These are phyloP conservation scores for Plecturocebus donacophilus DNA, from an alignment of 2,113 vertebrate genomes.

Conservation along the genomic window DNA sequence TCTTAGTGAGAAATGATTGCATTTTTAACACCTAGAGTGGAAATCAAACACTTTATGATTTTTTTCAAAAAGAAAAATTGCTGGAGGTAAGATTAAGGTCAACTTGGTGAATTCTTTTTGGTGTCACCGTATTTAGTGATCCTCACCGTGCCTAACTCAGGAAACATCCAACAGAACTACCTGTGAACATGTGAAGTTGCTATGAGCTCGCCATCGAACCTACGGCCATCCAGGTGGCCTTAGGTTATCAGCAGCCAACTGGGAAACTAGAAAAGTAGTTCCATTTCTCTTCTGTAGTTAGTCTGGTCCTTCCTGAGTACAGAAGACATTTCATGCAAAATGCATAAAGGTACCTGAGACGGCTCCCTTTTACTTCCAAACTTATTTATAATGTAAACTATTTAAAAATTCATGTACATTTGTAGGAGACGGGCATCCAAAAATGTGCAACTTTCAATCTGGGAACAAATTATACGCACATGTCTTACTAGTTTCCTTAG, in stretches of 20 bases:
- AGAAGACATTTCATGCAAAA: neutral
- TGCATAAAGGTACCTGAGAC: neutral
- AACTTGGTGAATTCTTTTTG: neutral
- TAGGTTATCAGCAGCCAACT: neutral
- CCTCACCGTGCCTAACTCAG: neutral
- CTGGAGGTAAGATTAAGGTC: neutral
- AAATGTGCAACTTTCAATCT: neutral
- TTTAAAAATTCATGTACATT: neutral
- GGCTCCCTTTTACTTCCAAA: neutral
- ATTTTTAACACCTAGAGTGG: neutral
- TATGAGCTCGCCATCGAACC: too few species aligned
- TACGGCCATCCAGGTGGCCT: neutral
- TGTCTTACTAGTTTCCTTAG: neutral
- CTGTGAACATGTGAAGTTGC: too few species aligned
- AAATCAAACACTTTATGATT: neutral
- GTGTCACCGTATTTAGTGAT: neutral
- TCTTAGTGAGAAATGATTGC: neutral
- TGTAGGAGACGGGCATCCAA: neutral
- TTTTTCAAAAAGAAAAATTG: neutral
- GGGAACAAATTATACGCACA: neutral
- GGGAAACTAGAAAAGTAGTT: neutral
- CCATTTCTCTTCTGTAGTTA: neutral
- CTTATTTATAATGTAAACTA: neutral
- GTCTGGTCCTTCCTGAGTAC: neutral
- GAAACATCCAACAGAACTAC: neutral